Conservation (phyloP, 2,888 invertebrate species). For the Thysanoteuthis rhombus region DNA sequence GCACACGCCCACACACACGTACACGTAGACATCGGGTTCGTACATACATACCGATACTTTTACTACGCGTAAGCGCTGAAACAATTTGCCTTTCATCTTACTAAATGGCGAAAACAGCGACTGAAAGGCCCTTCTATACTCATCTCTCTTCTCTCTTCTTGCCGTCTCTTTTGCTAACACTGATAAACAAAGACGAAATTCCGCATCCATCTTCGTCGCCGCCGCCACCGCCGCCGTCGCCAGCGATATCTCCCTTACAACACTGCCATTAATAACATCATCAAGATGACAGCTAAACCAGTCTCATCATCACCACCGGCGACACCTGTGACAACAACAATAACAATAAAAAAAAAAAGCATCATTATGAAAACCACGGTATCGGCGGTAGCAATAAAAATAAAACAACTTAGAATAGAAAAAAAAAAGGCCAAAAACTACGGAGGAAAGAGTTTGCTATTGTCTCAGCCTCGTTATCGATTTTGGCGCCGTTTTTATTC, state of each 20-base stretch:
- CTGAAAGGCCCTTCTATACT: neutral
- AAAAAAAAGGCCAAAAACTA: neutral
- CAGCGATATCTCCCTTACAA: neutral
- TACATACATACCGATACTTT: neutral
- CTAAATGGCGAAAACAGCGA: neutral
- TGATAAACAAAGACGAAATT: neutral
- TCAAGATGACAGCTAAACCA: neutral
- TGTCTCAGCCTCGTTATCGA: neutral
- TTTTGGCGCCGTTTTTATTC: neutral
- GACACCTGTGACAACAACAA: neutral
- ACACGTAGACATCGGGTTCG: neutral
- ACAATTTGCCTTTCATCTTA: neutral
- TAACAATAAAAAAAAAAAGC: neutral
- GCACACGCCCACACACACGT: neutral
- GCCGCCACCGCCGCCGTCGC: neutral
- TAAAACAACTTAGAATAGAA: neutral
- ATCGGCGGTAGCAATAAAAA: neutral
- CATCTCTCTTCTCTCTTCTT: neutral
- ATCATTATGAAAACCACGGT: neutral
- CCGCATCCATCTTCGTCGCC: too few relatives aligned
- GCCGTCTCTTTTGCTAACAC: neutral
- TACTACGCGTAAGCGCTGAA: neutral
- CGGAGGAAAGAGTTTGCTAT: neutral
- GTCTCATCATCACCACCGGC: neutral
- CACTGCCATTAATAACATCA: neutral